Base-by-base conservation (phyloP, 2,888 invertebrate genomes). In the Polyommatus iphigenia region DNA sequence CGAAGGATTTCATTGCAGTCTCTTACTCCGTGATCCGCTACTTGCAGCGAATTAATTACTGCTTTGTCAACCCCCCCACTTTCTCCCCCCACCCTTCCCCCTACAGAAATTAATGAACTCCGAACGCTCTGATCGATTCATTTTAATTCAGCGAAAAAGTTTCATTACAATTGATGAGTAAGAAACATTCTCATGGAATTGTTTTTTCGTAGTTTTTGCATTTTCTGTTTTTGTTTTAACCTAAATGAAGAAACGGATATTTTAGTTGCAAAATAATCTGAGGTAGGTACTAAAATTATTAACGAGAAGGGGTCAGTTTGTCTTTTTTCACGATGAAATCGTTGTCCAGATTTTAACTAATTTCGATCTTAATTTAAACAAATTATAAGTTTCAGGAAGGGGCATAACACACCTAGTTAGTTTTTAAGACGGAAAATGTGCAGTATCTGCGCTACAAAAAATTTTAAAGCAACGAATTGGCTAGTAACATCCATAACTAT, bases 11-110 rank as follows among this genome's bases (percentile, higher is more conserved):
- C 85, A 83, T 83, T 85, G 85, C 83, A 86, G 85, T 85, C 85
- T 88, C 87, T 83, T 89, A 90, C 92, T 89, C 88, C 86, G 86
- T 89, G 88, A 89, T 87, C 87, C 88, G 87, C 84, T 85, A 87
- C 87, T 88, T 87, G 87, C 88, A 88, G 88, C 88, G 87, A 89
- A 91, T 90, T 91, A 92, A 91, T 91, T 90, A 87, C 88, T 84
- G 85, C 82, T 83, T 84, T 83, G 84, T 84, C 82, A 81, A 82
- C 82, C 85, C 85, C 85, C 85, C 85, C 85, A 84, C 86, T 84
- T 84, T 85, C 84, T 83, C 82, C 76, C 78, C 83, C 84, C 85
- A 84, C 36, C n/a, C 41, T 4, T 3, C n/a, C 36, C 72, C 13
- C 72, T 72, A 46, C 54, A 82, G 84, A 85, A 86, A 88, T 87